A percentile compares a stretch with the other conserved stretches of the same genome.
Conservation (phyloP, 2,113 vertebrate genomes). For the Rhinogobius similis region DNA sequence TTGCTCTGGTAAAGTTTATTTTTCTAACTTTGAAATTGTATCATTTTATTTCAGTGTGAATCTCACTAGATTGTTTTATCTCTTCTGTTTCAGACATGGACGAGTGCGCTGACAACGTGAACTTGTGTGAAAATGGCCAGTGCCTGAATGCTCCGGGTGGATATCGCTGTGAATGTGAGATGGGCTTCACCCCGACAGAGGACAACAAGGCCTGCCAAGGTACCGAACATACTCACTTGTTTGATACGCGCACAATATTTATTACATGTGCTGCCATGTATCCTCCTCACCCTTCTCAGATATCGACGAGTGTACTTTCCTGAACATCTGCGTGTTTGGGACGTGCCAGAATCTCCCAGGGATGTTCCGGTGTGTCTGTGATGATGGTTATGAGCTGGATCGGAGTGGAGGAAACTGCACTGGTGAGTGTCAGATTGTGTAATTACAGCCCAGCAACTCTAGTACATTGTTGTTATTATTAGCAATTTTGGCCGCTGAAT, state of each 20-base stretch:
- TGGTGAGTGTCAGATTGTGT: constrained; percentile 70
- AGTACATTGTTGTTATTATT: background rate
- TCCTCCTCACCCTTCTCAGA: constrained; percentile 71
- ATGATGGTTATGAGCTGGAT: constrained; percentile 90
- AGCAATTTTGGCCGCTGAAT: background rate
- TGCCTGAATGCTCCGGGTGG: constrained; percentile 90
- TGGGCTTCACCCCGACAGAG: constrained; percentile 90
- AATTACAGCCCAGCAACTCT: background rate
- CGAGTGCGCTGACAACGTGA: constrained; percentile 88
- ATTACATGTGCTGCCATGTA: background rate
- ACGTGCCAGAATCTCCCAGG: constrained; percentile 93
- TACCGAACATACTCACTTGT: constrained; percentile 41
- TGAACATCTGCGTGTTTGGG: constrained; percentile 92
- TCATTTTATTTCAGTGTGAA: background rate
- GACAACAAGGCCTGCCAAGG: constrained; percentile 92
- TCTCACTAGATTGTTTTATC: background rate
- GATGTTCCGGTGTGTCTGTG: constrained; percentile 91
- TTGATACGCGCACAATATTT: background rate
- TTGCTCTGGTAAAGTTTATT: constrained; percentile 81
- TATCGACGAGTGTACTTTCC: constrained; percentile 91
- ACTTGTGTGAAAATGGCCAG: constrained; percentile 92
- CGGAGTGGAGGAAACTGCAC: constrained; percentile 91
- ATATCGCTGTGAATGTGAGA: constrained; percentile 93
- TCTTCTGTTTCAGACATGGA: constrained; percentile 83
- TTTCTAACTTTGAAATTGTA: background rate